A percentile compares a stretch with the other conserved stretches of the same genome.
phyloP scores from a whole-genome alignment of 2,888 invertebrate genomes.

The Camptogramma bilineatum region DNA sequence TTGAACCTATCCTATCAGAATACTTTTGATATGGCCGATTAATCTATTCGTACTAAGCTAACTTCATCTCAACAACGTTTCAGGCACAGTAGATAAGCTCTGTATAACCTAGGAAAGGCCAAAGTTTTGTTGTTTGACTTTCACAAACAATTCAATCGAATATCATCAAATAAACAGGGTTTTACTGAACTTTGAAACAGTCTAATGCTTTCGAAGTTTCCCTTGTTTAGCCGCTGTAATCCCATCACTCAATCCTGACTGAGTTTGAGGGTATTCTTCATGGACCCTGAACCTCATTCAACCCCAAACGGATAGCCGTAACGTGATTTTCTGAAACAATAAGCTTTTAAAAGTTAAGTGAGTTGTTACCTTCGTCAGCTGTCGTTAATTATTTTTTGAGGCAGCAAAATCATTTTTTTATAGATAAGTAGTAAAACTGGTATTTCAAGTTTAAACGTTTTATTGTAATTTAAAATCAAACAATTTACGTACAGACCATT shows the following conservation, averaged over 20 bases:
- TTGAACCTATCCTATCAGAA: not conserved
- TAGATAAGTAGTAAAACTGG: too few relatives aligned
- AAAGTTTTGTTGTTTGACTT: conserved; percentile 3
- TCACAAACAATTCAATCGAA: conserved; percentile 7
- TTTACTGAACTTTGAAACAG: conserved; percentile 22
- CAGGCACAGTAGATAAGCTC: too few relatives aligned
- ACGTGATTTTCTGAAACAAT: conserved; percentile 33
- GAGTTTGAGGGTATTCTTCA: conserved; percentile 27
- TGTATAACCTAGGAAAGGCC: too few relatives aligned
- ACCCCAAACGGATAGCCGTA: conserved; percentile 25
- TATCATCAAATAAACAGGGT: not conserved
- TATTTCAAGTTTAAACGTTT: not conserved
- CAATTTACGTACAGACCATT: too few relatives aligned
- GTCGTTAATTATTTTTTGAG: conserved; percentile 12
- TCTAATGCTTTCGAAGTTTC: conserved; percentile 35
- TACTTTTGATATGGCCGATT: not conserved
- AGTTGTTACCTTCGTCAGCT: conserved; percentile 31
- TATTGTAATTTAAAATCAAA: too few relatives aligned
- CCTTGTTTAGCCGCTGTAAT: conserved; percentile 37
- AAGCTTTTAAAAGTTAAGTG: conserved; percentile 25
- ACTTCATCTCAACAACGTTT: too few relatives aligned
- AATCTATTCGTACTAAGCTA: too few relatives aligned
- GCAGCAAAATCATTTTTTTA: not conserved
- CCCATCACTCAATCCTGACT: conserved; percentile 35
- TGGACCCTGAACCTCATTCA: conserved; percentile 34